Evolutionary conservation across 2,888 invertebrate genomes (phyloP), one percentile per base, ranked within the genome.

Genomic region (Petrophora chlorosata): DNA sequence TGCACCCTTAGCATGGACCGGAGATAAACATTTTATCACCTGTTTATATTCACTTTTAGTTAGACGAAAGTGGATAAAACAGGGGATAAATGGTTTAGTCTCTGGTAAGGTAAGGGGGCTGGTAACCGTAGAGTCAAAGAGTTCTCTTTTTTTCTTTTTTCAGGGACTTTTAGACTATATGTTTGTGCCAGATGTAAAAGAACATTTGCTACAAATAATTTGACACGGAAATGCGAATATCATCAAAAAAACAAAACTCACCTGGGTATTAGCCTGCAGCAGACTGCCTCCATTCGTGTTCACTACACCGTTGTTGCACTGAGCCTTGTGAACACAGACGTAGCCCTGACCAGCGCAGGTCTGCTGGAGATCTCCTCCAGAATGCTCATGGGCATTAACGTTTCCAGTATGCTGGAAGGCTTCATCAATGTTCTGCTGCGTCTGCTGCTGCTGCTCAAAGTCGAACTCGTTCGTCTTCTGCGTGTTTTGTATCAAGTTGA

Each of bases 281-380:
- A 91, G 65, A 28, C 82, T 88, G 23, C 85, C 86, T 5, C 89
- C 91, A 47, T 90, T 88, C 3, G 77, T 82, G 68, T 85, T 90
- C 46, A 91, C 91, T 0, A 92, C 90, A 13, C 94, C 94, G 52
- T 93, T 92, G 53, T 86, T 73, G 70, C 94, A 94, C 59, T 91
- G 85, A 0, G 91, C 76, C 53, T 91, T 92, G 0, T 86, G 79
- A 0, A 94, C 93, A 70, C 94, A 94, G 29, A 92, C 83, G 67
- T 91, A 91, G 4, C 92, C 92, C 36, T 87, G 80, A 0, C 92
- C 93, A 52, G 81, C 82, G 65, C 94, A 94, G 8, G 90, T 85
- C 63, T 92, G 82, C 61, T 87, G 90, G 16, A 91, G 59, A 2
- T 81, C 85, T 0, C 83, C 85, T 1, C 81, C 82, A 9, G 61